Conservation (phyloP, 2,888 invertebrate species). For the Trissonchulus latispiculum region DNA sequence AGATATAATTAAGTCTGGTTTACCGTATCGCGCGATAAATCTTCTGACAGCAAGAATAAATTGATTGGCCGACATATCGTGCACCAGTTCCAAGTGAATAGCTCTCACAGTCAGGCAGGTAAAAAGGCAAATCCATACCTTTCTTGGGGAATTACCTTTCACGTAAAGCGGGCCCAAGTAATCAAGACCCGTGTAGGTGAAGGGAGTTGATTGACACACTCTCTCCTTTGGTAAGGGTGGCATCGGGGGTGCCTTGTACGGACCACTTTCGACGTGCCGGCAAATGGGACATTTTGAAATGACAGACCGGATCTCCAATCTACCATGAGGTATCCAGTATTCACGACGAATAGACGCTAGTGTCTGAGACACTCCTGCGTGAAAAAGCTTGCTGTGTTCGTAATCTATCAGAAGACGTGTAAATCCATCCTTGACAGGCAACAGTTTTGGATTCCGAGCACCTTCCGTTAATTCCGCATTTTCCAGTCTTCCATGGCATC, state of each 20-base stretch:
- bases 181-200: background rate
- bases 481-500: background rate
- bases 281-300: background rate
- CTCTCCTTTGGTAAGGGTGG: background rate
- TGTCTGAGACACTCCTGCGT: background rate
- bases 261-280: background rate
- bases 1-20: conserved; percentile 37
- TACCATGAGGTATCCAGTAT: conserved; percentile 9
- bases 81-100: conserved; percentile 28
- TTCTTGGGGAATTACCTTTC: conserved; percentile 27
- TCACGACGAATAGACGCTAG: background rate
- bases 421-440: background rate
- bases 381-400: background rate
- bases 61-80: conserved; percentile 33
- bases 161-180: background rate
- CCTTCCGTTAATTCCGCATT: background rate
- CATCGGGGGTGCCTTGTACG: background rate
- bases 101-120: conserved; percentile 13
- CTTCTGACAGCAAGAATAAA: conserved; percentile 39
- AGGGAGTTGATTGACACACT: background rate
- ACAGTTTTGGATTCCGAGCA: background rate
- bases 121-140: conserved; percentile 17
- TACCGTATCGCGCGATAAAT: conserved; percentile 40
- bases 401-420: background rate
- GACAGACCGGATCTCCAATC: background rate